Conservation (phyloP, 2,797 vertebrate species). For the Petrocephalus sullivani region DNA sequence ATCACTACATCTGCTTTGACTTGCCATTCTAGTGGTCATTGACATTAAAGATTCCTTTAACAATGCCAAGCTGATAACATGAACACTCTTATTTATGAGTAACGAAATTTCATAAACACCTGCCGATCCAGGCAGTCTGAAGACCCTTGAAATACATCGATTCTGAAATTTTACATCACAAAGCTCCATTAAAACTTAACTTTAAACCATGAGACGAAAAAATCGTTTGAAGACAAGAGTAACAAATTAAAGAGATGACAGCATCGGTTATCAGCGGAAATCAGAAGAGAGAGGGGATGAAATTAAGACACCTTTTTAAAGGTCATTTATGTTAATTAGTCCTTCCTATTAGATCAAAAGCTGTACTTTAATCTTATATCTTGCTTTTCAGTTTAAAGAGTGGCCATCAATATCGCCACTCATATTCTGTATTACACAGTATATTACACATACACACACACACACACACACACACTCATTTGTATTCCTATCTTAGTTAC, state of each 20-base stretch:
- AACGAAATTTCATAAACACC: neutral
- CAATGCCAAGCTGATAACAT: neutral
- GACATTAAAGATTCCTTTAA: neutral
- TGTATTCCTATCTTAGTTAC: too few relatives aligned
- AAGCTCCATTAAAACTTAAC: neutral
- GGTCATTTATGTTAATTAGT: neutral
- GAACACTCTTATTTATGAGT: slow-evolving; percentile 1
- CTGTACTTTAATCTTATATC: neutral
- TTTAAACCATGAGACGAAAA: neutral
- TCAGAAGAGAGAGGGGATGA: neutral
- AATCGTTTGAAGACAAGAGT: neutral
- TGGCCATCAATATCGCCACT: neutral
- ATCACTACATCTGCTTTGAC: neutral
- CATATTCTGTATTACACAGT: neutral
- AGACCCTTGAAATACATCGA: neutral
- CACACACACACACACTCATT: neutral
- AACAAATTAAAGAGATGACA: neutral
- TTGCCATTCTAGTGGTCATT: neutral
- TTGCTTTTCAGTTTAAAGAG: neutral
- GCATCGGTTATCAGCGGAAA: neutral
- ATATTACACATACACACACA: neutral
- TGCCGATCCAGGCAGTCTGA: neutral
- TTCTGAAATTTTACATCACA: neutral
- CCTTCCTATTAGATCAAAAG: neutral
- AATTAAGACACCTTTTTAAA: neutral